These are phyloP conservation scores for Agrilus biguttatus DNA, from an alignment of 2,888 invertebrate species.

Conservation along the genomic window DNA sequence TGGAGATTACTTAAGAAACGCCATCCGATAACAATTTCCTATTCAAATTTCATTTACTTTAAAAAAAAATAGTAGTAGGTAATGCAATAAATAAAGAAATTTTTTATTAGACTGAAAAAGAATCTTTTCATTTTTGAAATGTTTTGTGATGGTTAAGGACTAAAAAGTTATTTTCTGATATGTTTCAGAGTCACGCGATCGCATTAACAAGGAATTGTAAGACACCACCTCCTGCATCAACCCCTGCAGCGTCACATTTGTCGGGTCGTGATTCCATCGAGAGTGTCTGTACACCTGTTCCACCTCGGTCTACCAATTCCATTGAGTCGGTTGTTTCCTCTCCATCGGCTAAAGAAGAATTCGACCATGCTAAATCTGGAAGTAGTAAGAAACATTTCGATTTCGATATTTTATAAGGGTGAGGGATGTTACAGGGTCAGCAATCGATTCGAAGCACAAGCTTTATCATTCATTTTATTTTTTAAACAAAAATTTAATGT, in stretches of 20 bases:
- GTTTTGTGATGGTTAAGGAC: neutral
- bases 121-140: too few relatives aligned
- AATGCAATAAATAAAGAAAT: too few relatives aligned
- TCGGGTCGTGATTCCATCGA: constrained; percentile 36
- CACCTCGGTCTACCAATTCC: constrained; percentile 32
- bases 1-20: too few relatives aligned
- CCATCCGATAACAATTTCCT: too few relatives aligned
- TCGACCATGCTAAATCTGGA: constrained; percentile 45
- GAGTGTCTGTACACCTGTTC: constrained; percentile 32
- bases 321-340: constrained; percentile 35
- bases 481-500: too few relatives aligned
- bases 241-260: constrained; percentile 20
- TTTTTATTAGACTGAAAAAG: neutral
- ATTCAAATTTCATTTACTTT: too few relatives aligned
- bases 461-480: too few relatives aligned
- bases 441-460: too few relatives aligned
- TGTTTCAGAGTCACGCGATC: constrained; percentile 48
- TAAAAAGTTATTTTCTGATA: constrained; percentile 1
- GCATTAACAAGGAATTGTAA: constrained; percentile 43
- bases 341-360: constrained; percentile 50
- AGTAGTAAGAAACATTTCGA: constrained; percentile 38
- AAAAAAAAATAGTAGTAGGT: too few relatives aligned
- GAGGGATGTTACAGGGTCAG: too few relatives aligned
- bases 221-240: constrained; percentile 25
- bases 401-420: neutral